Conservation (phyloP, 2,113 vertebrate genomes). For the Calyptomena viridis region DNA sequence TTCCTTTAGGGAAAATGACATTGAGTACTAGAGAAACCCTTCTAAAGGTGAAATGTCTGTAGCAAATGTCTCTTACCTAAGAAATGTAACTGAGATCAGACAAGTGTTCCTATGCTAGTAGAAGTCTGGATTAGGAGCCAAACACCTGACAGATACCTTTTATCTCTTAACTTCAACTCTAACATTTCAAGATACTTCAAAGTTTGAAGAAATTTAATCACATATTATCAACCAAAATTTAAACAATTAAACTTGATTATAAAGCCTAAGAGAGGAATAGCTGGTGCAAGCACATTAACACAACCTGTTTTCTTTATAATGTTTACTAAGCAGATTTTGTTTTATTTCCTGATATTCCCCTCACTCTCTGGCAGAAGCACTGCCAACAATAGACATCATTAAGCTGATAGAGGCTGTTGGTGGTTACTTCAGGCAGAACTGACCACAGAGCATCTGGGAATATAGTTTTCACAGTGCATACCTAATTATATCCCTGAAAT, state of each 20-base stretch:
- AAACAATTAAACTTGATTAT: not conserved
- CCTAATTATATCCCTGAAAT: not conserved
- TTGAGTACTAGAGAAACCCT: not conserved
- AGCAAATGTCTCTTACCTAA: not conserved
- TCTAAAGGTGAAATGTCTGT: not conserved
- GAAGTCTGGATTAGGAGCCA: not conserved
- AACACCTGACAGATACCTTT: not conserved
- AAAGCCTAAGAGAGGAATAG: not conserved
- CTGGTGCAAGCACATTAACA: not conserved
- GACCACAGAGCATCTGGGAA: not conserved
- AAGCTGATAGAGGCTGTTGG: not conserved
- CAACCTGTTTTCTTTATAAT: not conserved
- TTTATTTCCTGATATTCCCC: not conserved
- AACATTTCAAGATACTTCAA: not conserved
- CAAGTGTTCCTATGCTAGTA: not conserved
- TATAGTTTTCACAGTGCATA: not conserved
- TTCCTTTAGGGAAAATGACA: conserved; percentile 21
- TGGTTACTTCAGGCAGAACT: conserved; percentile 21
- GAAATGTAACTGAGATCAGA: not conserved
- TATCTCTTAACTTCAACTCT: not conserved
- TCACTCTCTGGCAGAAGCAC: not conserved
- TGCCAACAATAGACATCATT: not conserved
- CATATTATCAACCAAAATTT: not conserved
- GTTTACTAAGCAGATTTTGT: not conserved
- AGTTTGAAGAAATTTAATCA: not conserved